Base-by-base conservation (phyloP, 2,888 invertebrate species). In the Seira musarum region DNA sequence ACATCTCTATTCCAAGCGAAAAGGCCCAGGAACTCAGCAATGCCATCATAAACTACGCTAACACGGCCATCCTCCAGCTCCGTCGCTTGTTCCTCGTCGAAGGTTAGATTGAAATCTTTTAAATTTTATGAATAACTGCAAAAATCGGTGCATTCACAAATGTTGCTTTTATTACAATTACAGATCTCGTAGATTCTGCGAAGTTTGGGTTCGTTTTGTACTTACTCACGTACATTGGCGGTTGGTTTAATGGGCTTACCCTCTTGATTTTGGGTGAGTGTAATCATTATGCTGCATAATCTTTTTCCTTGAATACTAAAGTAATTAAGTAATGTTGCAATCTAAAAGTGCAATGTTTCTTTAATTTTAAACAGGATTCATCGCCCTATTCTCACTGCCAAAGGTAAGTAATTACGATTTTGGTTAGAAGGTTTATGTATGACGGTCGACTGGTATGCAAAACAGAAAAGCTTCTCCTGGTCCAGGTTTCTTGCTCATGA, bases 181-280 rank as follows among this genome's bases (percentile, higher is more conserved):
- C n/a, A n/a, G 98, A 98, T 91, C 92, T 98, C 88, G 94, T 98
- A 87, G 98, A 99, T 90, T 96, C 96, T 86, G 92, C 96, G 88
- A 96, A 98, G 92, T 99, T 99, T 90, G 97, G 95, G 87, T 93
- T 97, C 87, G 91, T 97, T 88, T 92, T 99, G 89, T 99, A 98
- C 98, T 94, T 95, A 88, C 92, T 99, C 90, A 99, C 99, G 82
- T 99, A 98, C 90, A 92, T 99, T 88, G 99, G 99, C 88, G 94
- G 97, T 88, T 98, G 97, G 96, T 98, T 99, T 92, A 99, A 99
- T 90, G 99, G 98, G 90, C 96, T 99, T 94, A 98, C 98, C 87
- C 93, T 99, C 88, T 93, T 99, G 89, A 97, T 98, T 89, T 93
- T 99, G 89, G 95, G 98, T 97, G 89, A 90, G 19, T 25, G 3